Evolutionary conservation across 1,140 invertebrate species (phyloP).

Genomic region (Drosophila lini): DNA sequence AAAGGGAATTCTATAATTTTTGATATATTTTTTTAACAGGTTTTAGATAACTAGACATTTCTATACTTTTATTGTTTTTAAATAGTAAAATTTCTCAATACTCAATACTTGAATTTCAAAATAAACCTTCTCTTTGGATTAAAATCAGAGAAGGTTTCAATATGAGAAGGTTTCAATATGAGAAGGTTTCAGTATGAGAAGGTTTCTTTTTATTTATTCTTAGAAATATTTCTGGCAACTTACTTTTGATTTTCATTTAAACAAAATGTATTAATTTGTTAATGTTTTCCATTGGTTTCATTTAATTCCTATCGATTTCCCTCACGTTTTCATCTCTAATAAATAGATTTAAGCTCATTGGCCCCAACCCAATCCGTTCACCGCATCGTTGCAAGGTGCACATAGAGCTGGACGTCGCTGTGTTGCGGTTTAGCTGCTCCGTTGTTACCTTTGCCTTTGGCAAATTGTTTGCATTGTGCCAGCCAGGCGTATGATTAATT

Average conservation of each 20-base stretch:
- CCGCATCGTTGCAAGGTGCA: constrained; percentile 30
- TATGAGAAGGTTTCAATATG: too few relatives aligned
- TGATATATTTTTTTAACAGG: too few relatives aligned
- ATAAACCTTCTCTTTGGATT: background rate
- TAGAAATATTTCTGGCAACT: background rate
- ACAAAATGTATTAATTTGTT: background rate
- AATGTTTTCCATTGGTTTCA: background rate
- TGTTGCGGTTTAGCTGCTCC: constrained; percentile 19
- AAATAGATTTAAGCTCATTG: constrained; percentile 8
- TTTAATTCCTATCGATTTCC: background rate
- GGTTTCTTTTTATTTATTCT: background rate
- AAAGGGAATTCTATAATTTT: background rate
- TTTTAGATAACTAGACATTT: background rate
- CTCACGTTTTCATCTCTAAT: constrained; percentile 18
- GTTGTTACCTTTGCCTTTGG: constrained; percentile 14
- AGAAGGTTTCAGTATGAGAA: too few relatives aligned
- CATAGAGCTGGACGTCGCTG: constrained; percentile 23
- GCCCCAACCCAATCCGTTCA: background rate
- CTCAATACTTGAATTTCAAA: too few relatives aligned
- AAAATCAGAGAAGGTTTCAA: too few relatives aligned
- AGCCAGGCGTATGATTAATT: constrained; percentile 73
- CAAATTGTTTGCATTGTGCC: constrained; percentile 55
- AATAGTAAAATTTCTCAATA: too few relatives aligned
- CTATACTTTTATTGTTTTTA: background rate
- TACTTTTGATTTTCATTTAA: background rate